Evolutionary conservation across 2,113 vertebrate species (phyloP).

Genomic region (Notothenia coriiceps): DNA sequence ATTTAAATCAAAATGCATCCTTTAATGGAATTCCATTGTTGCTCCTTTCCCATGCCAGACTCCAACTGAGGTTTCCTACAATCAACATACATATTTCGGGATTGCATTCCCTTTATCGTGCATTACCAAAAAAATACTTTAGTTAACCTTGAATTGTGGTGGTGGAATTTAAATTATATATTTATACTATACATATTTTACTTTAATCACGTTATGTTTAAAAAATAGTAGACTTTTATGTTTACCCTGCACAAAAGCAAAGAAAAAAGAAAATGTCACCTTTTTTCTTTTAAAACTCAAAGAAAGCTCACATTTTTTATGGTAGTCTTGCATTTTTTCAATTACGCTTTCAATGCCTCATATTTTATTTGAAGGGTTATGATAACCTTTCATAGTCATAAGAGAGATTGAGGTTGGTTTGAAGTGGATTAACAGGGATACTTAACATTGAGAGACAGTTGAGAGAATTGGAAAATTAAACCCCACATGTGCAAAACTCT

Average conservation of each 20-base stretch:
- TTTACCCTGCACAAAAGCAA: not conserved
- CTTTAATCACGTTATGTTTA: not conserved
- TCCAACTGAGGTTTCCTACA: not conserved
- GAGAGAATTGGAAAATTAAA: not conserved
- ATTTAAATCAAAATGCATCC: constrained; percentile 42
- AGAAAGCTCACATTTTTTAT: not conserved
- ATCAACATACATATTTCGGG: not conserved
- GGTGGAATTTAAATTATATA: not conserved
- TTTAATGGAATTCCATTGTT: constrained; percentile 13
- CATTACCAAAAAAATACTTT: not conserved
- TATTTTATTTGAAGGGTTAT: not conserved
- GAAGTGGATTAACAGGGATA: not conserved
- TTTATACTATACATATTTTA: not conserved
- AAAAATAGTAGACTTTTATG: not conserved
- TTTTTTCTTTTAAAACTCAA: not conserved
- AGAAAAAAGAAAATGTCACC: not conserved
- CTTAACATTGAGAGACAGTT: not conserved
- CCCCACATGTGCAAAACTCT: not conserved
- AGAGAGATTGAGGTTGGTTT: not conserved
- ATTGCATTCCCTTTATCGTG: not conserved
- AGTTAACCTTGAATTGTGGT: not conserved
- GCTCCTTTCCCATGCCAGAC: not conserved
- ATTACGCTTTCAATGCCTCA: not conserved
- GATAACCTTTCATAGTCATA: not conserved
- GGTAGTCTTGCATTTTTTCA: not conserved